phyloP scores from a whole-genome alignment of 2,888 invertebrate genomes.

The Cantharis rustica region DNA sequence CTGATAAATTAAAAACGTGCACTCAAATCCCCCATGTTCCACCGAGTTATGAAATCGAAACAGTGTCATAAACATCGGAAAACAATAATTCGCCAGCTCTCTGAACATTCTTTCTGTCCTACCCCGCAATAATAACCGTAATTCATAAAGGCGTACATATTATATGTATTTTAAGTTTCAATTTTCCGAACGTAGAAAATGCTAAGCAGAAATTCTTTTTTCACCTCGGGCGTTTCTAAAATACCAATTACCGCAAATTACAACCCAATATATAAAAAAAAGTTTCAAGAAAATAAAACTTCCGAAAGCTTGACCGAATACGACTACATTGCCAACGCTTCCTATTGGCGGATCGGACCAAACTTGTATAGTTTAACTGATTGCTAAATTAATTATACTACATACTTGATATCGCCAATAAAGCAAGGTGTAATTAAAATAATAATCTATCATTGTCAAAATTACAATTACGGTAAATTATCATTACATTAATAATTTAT shows the following conservation, averaged over 20 bases:
- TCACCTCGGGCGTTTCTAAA: neutral
- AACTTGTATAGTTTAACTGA: neutral
- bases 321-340: neutral
- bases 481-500: constrained; percentile 3
- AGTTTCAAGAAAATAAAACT: no score
- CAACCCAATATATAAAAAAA: no score
- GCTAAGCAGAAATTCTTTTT: neutral
- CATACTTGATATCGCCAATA: neutral
- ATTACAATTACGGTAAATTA: constrained; percentile 21
- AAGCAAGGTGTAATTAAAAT: neutral
- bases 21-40: constrained; percentile 49
- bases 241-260: neutral
- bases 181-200: constrained; percentile 18
- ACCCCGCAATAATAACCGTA: constrained; percentile 48
- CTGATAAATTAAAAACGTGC: constrained; percentile 60
- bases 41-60: constrained; percentile 59
- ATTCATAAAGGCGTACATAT: constrained; percentile 45
- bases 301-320: neutral
- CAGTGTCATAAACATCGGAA: constrained; percentile 59
- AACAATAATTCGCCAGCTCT: constrained; percentile 56
- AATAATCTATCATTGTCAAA: constrained; percentile 25
- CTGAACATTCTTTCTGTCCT: constrained; percentile 46
- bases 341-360: neutral
- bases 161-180: constrained; percentile 40
- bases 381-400: neutral